A percentile compares a stretch with the other conserved stretches of the same genome.
Evolutionary conservation across 2,113 vertebrate species (phyloP).

Genomic region (Melanerpes aurifrons): DNA sequence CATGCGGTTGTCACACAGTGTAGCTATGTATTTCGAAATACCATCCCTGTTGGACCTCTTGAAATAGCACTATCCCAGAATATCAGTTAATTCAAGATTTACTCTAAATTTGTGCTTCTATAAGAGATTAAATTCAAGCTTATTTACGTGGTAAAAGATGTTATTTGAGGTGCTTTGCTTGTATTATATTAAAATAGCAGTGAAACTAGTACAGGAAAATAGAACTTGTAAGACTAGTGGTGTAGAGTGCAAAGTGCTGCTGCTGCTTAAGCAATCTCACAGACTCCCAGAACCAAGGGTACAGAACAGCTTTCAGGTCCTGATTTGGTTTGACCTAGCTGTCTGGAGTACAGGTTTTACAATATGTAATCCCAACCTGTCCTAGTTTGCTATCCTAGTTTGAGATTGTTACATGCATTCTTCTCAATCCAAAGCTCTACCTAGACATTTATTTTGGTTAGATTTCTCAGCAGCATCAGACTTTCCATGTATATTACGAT

Average conservation of each 20-base stretch:
- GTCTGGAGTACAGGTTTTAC: not conserved
- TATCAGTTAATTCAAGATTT: slow-evolving; percentile 51
- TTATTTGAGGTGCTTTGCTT: slow-evolving; percentile 27
- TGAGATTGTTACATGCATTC: not conserved
- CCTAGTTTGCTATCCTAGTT: not conserved
- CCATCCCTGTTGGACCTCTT: not conserved
- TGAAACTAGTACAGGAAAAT: not conserved
- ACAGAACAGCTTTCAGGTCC: not conserved
- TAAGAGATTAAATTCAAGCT: not conserved
- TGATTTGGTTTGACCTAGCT: not conserved
- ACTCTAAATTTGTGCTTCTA: not conserved
- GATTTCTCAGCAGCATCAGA: not conserved
- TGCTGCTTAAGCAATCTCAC: not conserved
- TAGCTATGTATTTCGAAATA: slow-evolving; percentile 23
- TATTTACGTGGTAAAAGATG: slow-evolving; percentile 28
- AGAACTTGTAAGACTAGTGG: not conserved
- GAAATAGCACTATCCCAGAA: slow-evolving; percentile 47
- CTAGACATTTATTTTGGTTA: not conserved
- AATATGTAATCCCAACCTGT: not conserved
- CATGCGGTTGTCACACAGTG: slow-evolving; percentile 5
- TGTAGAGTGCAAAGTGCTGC: not conserved
- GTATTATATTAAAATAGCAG: not conserved
- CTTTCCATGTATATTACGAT: not conserved
- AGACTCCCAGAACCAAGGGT: not conserved
- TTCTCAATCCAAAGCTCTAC: not conserved